Base-by-base conservation (phyloP, 2,888 invertebrate species). In the Eremobia ochroleuca region DNA sequence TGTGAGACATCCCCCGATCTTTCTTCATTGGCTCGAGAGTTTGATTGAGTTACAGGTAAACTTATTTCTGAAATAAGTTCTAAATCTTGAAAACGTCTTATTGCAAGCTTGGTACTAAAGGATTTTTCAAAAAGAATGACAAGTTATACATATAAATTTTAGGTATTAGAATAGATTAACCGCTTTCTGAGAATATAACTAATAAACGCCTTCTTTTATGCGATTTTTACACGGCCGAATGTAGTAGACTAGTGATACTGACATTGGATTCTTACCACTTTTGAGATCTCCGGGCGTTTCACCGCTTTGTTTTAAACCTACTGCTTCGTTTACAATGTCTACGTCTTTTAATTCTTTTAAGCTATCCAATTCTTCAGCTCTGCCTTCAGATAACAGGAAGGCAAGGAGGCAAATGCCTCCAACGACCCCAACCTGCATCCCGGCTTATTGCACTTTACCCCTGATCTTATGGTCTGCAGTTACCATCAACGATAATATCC, bases 351-450 rank as follows among this genome's bases (percentile, higher is more conserved):
- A 62, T 67, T 83, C 76, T 73, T 75, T 83, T 55, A 62, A 40
- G 49, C 49, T 49, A 52, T 75, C 82, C 11, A 74, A 37, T 58
- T 88, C 87, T 69, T 89, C 87, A 59, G 88, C 77, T 73, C 62
- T 76, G 62, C 84, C 81, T 73, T 83, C 15, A 74, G 86, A 81
- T 77, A 91, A 76, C 83, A 88, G 87, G 77, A 88, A 79, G 85
- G 90, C 85, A 40, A 91, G 75, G 83, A 92, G 84, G 85, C 85
- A 89, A n/a, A 85, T 62, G 82, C 89, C 87, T 87, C 87, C 84
- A 70, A 85, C 70, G 18, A 83, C 77, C 78, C 85, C 82, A 69
- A 72, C 83, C 85, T 81, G 85, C 91, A 90, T 91, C 79, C 84
- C 83, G 76, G 67, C 77, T 81, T 82, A 67, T 73, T 77, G 28